Base-by-base conservation (phyloP, 2,797 vertebrate genomes). In the Echiichthys vipera region DNA sequence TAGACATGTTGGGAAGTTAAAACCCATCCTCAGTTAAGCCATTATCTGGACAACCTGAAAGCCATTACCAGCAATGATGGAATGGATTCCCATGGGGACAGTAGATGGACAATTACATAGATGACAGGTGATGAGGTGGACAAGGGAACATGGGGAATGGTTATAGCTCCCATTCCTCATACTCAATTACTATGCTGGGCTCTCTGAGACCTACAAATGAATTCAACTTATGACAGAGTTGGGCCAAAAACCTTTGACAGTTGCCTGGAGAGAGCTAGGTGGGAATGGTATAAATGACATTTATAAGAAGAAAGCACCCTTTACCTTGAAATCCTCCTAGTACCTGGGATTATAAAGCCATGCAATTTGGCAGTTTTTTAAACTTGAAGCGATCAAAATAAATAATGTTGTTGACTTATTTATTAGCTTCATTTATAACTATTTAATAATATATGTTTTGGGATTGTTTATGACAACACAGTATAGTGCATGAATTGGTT, bases 51-150 rank as follows among this genome's bases (percentile, higher is more conserved):
- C 87, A 87, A 80, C 71, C 81, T 84, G 73, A 90, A 91, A 88
- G 67, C 87, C 75, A 91, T 91, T 90, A 86, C 83, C 47, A 64
- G 84, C 78, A 65, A 81, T 89, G 86, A 91, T 92, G 77, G 84
- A 84, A 84, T 75, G 65, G 74, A 86, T 84, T 92, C 89, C 84
- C 90, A 54, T 55, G 70, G 77, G 87, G 66, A 84, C 61, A 67
- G 77, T 59, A 70, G 88, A 87, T 61, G 78, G 88, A 90, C 89
- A 89, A 87, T 85, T 89, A 85, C 87, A 89, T 75, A 81, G 83
- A 89, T 86, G 84, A 73, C 85, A 88, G 86, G 82, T 82, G 88
- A 89, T 88, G 80, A 86, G 86, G 84, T 88, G 84, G 84, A 87
- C 83, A 84, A 67, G 70, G 61, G 77, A 83, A 90, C 86, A 90